Percentiles rank a stretch among this genome's conserved stretches.
These are phyloP conservation scores for Habrosyne pyritoides DNA, from an alignment of 2,888 invertebrate genomes.

Conservation along the genomic window DNA sequence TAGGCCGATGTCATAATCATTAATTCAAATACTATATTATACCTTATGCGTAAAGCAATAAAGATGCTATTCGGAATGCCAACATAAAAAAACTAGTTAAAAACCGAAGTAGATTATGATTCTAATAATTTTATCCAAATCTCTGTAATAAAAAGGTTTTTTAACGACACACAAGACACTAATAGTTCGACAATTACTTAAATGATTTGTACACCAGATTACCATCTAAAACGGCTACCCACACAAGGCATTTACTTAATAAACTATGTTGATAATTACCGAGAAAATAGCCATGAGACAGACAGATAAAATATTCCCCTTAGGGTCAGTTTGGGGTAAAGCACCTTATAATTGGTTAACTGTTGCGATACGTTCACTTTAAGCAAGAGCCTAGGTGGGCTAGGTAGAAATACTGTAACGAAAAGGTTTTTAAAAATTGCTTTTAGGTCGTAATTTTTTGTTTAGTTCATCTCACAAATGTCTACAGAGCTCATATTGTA, in stretches of 20 bases:
- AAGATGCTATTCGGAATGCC: too few species aligned
- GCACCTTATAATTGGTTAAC: slow-evolving; percentile 16
- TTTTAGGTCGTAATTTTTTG: too few species aligned
- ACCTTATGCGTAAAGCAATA: too few species aligned
- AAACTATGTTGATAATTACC: slow-evolving; percentile 48
- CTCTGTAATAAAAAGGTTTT: not conserved
- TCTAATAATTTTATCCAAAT: not conserved
- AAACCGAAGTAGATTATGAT: not conserved
- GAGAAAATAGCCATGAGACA: slow-evolving; percentile 29
- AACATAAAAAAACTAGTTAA: not conserved
- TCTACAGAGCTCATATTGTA: too few species aligned
- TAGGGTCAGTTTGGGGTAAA: slow-evolving; percentile 35
- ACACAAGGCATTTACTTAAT: slow-evolving; percentile 38
- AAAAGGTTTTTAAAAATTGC: too few species aligned
- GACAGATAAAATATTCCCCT: slow-evolving; percentile 32
- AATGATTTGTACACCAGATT: slow-evolving; percentile 53
- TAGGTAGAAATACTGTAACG: not conserved
- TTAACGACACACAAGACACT: slow-evolving; percentile 23
- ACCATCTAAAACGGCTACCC: slow-evolving; percentile 35
- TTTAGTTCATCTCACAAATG: too few species aligned
- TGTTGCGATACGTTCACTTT: slow-evolving; percentile 6
- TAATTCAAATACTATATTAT: too few species aligned
- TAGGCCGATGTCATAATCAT: too few species aligned
- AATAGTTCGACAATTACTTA: slow-evolving; percentile 56
- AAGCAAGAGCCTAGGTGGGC: not conserved